Evolutionary conservation across 2,797 vertebrate species (phyloP), one percentile per base, ranked within the genome.

Genomic region (Mus minutoides): DNA sequence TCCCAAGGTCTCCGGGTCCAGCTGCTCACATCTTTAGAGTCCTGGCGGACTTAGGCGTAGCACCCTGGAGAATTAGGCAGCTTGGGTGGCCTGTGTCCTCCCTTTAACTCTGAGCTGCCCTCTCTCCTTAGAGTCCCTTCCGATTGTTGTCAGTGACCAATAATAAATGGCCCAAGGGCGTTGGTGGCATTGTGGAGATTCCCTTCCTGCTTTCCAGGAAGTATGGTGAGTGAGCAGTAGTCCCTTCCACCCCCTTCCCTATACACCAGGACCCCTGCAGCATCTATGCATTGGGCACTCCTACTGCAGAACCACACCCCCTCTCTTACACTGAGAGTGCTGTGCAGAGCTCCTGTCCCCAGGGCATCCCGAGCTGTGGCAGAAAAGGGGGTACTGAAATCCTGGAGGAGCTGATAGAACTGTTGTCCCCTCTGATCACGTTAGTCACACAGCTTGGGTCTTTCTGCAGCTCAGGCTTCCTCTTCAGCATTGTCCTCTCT

Each of bases 161-260:
- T 79, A 92, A 87, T 54, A 98, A 95, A 52, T 98, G 98, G 98
- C 96, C 97, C 2, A 97, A 97, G 95, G 96, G 83, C 0, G 56
- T 76, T 62, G 76, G 56, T 0, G 96, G 88, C 0, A 10, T 91
- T 0, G 97, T 98, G 49, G 96, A 96, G 73, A 94, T 98, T 19
- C 98, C 98, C 37, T 98, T 98, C 46, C 69, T 97, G 11, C 77
- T 98, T 52, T 98, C 98, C 56, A 76, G 89, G 29, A 94, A 92
- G 54, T 98, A 98, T 0, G 95, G 98, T 98, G 80, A 97, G 98
- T 83, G 3, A 2, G 16, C 0, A 31, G 60, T 14, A 40, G 80
- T 29, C 5, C 29, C 64, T 84, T 40, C 58, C 17, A 22, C 5
- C 40, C 31, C 69, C 69, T 78, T 58, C 75, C 16, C 17, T 2